Evolutionary conservation across 2,888 invertebrate species (phyloP).

Genomic region (Agonum fuliginosum): DNA sequence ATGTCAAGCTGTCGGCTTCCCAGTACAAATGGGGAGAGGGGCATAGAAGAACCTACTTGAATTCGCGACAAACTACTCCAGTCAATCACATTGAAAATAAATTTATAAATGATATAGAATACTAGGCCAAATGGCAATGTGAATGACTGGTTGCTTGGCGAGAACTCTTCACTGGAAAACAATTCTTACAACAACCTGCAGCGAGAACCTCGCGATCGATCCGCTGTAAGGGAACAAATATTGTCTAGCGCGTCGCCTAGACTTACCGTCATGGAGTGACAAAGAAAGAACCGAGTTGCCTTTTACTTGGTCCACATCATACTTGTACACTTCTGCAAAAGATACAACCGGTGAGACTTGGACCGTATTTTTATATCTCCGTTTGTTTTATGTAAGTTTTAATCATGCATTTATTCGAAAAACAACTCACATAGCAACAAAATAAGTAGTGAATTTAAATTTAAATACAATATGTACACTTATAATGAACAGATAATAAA

Average conservation of each 20-base stretch:
- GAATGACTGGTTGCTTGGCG: constrained; percentile 2
- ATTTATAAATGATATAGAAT: background rate
- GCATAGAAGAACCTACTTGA: constrained; percentile 41
- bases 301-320: constrained; percentile 78
- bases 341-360: constrained; percentile 82
- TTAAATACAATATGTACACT: constrained; percentile 1
- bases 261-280: constrained; percentile 81
- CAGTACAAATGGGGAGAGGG: constrained; percentile 29
- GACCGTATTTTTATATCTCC: constrained; percentile 49
- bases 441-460: constrained; percentile 21
- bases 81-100: background rate
- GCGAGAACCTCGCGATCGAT: constrained; percentile 43
- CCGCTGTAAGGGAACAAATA: constrained; percentile 55
- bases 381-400: constrained; percentile 37
- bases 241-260: constrained; percentile 71
- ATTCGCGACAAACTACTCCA: background rate
- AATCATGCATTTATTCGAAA: constrained; percentile 63
- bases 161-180: constrained; percentile 45
- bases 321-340: constrained; percentile 82
- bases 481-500: background rate
- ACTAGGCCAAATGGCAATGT: background rate
- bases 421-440: constrained; percentile 37
- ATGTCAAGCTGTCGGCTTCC: constrained; percentile 25
- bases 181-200: constrained; percentile 52
- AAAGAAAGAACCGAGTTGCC: constrained; percentile 77